phyloP scores from a whole-genome alignment of 64 coral and sea anemone genomes.

The Trachythela sp. region DNA sequence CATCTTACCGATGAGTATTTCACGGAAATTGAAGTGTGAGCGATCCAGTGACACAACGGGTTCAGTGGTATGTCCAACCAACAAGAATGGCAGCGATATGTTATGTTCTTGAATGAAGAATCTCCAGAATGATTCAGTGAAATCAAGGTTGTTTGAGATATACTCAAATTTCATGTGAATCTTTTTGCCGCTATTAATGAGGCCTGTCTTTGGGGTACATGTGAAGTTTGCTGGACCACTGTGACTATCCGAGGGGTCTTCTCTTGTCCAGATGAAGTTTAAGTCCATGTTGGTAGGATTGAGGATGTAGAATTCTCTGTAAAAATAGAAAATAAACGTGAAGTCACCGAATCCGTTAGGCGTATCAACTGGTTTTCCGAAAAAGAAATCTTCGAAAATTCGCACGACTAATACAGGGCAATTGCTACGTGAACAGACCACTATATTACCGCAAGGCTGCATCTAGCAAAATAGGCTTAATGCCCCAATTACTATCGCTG shows the following conservation, averaged over 20 bases:
- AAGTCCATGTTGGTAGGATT: slow-evolving; percentile 74
- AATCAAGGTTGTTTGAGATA: slow-evolving; percentile 73
- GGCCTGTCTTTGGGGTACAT: slow-evolving; percentile 55
- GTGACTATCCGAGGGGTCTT: slow-evolving; percentile 63
- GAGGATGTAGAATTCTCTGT: slow-evolving; percentile 73
- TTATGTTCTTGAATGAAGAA: slow-evolving; percentile 93
- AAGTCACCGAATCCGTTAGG: not conserved
- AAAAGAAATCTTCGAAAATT: no score
- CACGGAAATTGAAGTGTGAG: slow-evolving; percentile 53
- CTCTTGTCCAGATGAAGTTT: slow-evolving; percentile 84
- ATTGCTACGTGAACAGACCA: no score
- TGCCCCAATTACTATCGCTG: no score
- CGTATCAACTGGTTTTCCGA: no score
- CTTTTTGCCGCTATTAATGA: slow-evolving; percentile 88
- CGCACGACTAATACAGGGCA: no score
- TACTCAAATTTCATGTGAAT: slow-evolving; percentile 86
- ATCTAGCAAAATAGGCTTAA: no score
- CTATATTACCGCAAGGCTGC: no score
- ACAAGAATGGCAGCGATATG: slow-evolving; percentile 86
- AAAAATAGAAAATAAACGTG: not conserved
- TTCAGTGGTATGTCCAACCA: slow-evolving; percentile 90
- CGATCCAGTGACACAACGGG: slow-evolving; percentile 80
- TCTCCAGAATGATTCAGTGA: slow-evolving; percentile 93
- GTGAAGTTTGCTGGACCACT: slow-evolving; percentile 64
- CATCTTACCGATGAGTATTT: slow-evolving; percentile 5